phyloP scores from a whole-genome alignment of 2,113 vertebrate species.

The Xiphophorus couchianus region DNA sequence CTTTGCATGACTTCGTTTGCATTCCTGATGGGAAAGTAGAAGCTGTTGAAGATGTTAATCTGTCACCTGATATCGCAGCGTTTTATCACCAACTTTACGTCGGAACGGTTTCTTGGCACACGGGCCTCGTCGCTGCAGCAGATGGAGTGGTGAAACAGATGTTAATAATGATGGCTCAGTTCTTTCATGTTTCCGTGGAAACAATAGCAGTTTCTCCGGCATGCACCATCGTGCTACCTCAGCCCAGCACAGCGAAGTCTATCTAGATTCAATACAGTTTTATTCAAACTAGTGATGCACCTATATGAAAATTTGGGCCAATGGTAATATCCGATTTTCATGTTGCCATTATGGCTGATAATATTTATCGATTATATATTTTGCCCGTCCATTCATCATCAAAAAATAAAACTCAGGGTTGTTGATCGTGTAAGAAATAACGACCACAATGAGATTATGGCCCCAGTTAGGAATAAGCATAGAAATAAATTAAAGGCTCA shows the following conservation, averaged over 20 bases:
- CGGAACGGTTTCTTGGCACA: background rate
- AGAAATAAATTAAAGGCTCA: too few species aligned
- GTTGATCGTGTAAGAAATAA: too few species aligned
- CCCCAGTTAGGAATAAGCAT: too few species aligned
- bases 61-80: background rate
- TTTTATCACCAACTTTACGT: background rate
- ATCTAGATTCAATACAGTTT: too few species aligned
- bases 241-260: background rate
- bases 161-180: background rate
- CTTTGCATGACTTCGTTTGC: background rate
- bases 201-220: background rate
- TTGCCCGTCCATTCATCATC: too few species aligned
- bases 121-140: background rate
- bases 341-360: too few species aligned
- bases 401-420: too few species aligned
- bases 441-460: too few species aligned
- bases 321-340: too few species aligned
- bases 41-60: background rate
- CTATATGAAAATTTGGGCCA: too few species aligned
- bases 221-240: background rate
- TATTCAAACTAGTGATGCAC: too few species aligned
- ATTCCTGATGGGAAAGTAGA: background rate
- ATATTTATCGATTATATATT: too few species aligned
- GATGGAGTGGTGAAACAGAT: background rate
- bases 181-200: background rate